Evolutionary conservation across 2,113 vertebrate species (phyloP).

Genomic region (Petroica traversi): DNA sequence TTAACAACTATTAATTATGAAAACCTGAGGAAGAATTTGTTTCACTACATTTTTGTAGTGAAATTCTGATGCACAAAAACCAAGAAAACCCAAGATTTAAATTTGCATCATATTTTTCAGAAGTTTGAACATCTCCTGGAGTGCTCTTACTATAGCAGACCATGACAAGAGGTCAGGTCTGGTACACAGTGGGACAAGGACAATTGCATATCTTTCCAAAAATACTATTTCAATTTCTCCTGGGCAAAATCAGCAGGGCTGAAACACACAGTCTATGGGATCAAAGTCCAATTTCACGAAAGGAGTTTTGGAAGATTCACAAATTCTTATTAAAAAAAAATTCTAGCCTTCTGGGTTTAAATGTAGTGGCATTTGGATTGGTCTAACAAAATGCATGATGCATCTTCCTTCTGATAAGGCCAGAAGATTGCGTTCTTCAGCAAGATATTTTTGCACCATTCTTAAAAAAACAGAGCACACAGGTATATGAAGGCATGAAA

Average conservation of each 20-base stretch:
- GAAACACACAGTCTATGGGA: not conserved
- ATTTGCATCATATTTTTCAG: not conserved
- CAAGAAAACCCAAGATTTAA: rapidly evolving
- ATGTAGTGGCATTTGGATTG: not conserved
- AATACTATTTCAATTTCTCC: not conserved
- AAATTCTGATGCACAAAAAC: not conserved
- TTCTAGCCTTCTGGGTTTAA: not conserved
- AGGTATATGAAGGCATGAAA: not conserved
- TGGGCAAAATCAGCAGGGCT: not conserved
- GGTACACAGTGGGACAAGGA: not conserved
- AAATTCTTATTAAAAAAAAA: not conserved
- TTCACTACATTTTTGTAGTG: not conserved
- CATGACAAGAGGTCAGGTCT: not conserved
- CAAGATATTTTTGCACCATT: not conserved
- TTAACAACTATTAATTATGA: not conserved
- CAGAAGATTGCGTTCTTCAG: not conserved
- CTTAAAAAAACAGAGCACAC: not conserved
- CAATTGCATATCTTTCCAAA: not conserved
- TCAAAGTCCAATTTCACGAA: not conserved
- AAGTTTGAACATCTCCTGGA: not conserved
- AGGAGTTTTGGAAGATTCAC: not conserved
- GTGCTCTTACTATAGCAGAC: not conserved
- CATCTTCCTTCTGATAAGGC: not conserved
- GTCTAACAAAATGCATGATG: not conserved
- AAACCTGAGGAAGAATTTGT: not conserved